Evolutionary conservation across 2,113 vertebrate genomes (phyloP), one percentile per base, ranked within the genome.

Genomic region (Cottus gobio): DNA sequence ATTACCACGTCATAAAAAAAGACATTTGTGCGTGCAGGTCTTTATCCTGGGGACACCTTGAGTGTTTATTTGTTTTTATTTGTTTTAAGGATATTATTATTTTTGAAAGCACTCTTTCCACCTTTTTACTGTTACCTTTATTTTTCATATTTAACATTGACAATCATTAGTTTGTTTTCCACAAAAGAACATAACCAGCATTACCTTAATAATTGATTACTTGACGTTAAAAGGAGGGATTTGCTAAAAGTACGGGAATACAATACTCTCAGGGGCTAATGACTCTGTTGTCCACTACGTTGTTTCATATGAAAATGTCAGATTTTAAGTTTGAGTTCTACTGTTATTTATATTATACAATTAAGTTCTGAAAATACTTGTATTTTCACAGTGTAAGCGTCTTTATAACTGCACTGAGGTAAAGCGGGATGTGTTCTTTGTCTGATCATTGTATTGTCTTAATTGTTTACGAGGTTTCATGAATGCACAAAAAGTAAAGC

Each of bases 321-420:
- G 61, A 75, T 75, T 80, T 34, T 52, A 24, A n/a, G n/a, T 57
- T 1, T 67, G 28, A 50, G 18, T 4, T 75, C 7, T 24, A 2
- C 65, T 82, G 52, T 67, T 66, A 50, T 85, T 77, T 79, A 34
- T 62, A 46, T 46, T 28, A 15, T 30, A 15, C 28, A 30, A 30
- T 56, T 52, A 52, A 54, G 54, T 57, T 28, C 6, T 28, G 24
- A 57, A 28, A 28, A 56, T 56, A 56, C 54, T 6, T 50, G 20
- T 50, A 7, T 52, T 62, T 67, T 39, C 11, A 7, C 34, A 36
- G 8, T 30, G n/a, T n/a, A 37, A 62, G 61, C 1, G 1, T 74
- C 48, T 80, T 9, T 57, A 36, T n/a, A 57, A 16, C 18, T 62
- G 42, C 20, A 18, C n/a, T 16, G 39, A 5, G 11, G 7, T n/a